Evolutionary conservation across 2,888 invertebrate genomes (phyloP).

Genomic region (Pseudococcus jackbeardsleyi): DNA sequence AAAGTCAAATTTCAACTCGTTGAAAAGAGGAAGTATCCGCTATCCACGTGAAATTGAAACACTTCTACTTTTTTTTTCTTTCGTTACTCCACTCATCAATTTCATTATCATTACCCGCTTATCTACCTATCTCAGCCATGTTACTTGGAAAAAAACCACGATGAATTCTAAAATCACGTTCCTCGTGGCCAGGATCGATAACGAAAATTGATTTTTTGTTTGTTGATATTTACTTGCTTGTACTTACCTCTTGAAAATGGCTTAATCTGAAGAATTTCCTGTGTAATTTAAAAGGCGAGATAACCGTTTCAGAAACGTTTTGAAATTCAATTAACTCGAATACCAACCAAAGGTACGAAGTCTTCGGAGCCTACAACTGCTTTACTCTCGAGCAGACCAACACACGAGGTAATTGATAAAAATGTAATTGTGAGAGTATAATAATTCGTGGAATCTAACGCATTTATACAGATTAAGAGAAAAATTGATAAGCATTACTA

Average conservation of each 20-base stretch:
- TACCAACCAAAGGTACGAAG: neutral
- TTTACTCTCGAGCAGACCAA: neutral
- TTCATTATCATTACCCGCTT: too few relatives aligned
- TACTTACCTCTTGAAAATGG: neutral
- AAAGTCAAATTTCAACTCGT: too few relatives aligned
- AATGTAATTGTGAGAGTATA: neutral
- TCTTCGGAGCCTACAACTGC: neutral
- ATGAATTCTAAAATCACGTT: too few relatives aligned
- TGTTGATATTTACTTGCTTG: slow-evolving; percentile 3
- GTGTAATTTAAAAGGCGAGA: slow-evolving; percentile 13
- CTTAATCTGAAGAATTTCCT: slow-evolving; percentile 1
- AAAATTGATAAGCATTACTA: too few relatives aligned
- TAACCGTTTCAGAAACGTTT: neutral
- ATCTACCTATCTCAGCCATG: too few relatives aligned
- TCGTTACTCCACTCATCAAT: too few relatives aligned
- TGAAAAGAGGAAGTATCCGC: too few relatives aligned
- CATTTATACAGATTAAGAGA: neutral
- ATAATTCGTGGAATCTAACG: neutral
- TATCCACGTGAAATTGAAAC: too few relatives aligned
- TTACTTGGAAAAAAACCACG: too few relatives aligned
- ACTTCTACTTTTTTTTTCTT: too few relatives aligned
- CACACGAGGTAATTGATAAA: slow-evolving; percentile 1
- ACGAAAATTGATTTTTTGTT: neutral
- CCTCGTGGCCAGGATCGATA: neutral
- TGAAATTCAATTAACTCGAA: neutral